Percentiles rank a stretch among this genome's conserved stretches.
Evolutionary conservation across 2,888 invertebrate genomes (phyloP).

Genomic region (Xanthorhoe designata): DNA sequence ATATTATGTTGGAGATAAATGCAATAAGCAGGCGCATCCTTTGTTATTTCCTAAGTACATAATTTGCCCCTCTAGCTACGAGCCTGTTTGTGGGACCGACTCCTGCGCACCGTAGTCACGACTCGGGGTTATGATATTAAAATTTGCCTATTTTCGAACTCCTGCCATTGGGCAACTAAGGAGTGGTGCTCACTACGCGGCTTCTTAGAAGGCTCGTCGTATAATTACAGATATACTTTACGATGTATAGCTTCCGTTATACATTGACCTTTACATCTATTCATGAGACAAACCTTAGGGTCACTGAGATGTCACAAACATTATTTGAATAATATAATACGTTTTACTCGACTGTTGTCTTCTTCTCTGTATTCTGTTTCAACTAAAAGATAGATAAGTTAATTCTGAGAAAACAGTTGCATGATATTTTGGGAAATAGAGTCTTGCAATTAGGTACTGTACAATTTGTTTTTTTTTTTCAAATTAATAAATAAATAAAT

Average conservation of each 20-base stretch:
- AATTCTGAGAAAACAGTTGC: too few species aligned
- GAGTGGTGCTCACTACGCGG: conserved; percentile 56
- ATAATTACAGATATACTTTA: conserved; percentile 5
- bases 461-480: too few species aligned
- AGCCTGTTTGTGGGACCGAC: conserved; percentile 33
- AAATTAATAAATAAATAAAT: too few species aligned
- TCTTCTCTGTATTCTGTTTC: too few species aligned
- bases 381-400: too few species aligned
- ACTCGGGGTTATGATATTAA: conserved; percentile 71
- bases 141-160: conserved; percentile 70
- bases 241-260: neutral
- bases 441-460: too few species aligned
- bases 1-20: neutral
- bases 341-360: too few species aligned
- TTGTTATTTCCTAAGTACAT: neutral
- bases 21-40: neutral
- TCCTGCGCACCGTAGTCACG: conserved; percentile 62
- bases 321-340: too few species aligned
- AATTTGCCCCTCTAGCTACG: conserved; percentile 6
- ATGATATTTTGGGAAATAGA: too few species aligned
- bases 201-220: conserved; percentile 11
- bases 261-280: too few species aligned
- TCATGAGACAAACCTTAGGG: too few species aligned
- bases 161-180: conserved; percentile 65
- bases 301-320: too few species aligned